These are phyloP conservation scores for Falcunculus frontatus DNA, from an alignment of 2,113 vertebrate genomes.

Conservation along the genomic window DNA sequence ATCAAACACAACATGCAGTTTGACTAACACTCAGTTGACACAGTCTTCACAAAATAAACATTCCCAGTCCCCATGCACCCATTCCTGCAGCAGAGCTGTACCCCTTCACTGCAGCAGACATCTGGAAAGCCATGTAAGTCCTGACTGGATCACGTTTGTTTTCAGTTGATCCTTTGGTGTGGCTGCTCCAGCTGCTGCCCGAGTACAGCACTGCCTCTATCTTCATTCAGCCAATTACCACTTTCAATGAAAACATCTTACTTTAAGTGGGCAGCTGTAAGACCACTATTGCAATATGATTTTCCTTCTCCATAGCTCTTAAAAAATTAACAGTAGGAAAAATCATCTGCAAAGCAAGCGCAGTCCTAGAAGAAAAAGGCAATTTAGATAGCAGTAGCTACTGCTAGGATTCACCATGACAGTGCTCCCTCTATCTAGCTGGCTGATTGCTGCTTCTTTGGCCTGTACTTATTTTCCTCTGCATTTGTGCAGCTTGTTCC, in stretches of 20 bases:
- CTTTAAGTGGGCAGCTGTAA: not conserved
- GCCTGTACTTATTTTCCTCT: not conserved
- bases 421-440: not conserved
- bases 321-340: not conserved
- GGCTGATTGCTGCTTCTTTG: not conserved
- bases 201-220: not conserved
- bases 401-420: not conserved
- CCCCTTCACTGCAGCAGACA: not conserved
- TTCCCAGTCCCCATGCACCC: not conserved
- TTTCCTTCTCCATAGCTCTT: not conserved
- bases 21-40: not conserved
- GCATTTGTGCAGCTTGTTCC: not conserved
- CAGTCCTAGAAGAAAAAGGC: not conserved
- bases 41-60: not conserved
- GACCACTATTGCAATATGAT: fast-evolving
- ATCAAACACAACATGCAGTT: not conserved
- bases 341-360: not conserved
- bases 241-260: not conserved
- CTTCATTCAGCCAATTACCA: not conserved
- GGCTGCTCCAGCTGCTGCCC: not conserved
- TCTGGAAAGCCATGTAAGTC: not conserved
- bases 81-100: not conserved
- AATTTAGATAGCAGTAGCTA: not conserved
- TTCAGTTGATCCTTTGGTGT: not conserved
- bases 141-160: not conserved